Evolutionary conservation across 2,888 invertebrate genomes (phyloP), one percentile per base, ranked within the genome.

Genomic region (Lepeophtheirus nordmannii): DNA sequence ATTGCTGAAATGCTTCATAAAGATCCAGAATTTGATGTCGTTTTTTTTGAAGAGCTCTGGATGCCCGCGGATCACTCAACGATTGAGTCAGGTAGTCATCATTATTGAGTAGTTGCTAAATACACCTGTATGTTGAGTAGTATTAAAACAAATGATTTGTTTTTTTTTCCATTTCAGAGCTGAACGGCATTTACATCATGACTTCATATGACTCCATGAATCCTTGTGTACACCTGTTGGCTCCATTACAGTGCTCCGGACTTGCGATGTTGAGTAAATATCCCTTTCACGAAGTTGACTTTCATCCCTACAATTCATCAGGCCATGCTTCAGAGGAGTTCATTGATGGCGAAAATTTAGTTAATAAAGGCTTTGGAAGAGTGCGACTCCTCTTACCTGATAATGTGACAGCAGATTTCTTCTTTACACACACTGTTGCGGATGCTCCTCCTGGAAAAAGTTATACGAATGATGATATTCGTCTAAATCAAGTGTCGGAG

Each of bases 401-500:
- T 22, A 46, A 46, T 30, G 11, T 60, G 39, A 66, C 17, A 10
- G 41, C 58, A n/a, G 66, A 66, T 22, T 17, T 66, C 11, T 66
- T 60, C 41, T 38, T 66, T 23, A 66, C 66, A 9, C 66, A 66
- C 60, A 66, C 66, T 22, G 46, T 58, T 10, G 66, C 66, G 2
- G 63, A 63, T 23, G 46, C 63, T 10, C 46, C 41, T 23, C 53
- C 56, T 10, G 20, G 37, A 10, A 40, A 63, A 17, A 53, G 56
- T 22, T 63, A 63, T 30, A 46, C 41, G 22, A 63, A 63, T 23
- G 20, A 20, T 5, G 41, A 63, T 22, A 30, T 30, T 23, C 63
- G 63, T 22, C 20, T 63, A 12, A 10, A 53, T 30, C 63, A 63
- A 23, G 56, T 63, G 1, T 14, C 12, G n/a, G 63, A 63, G 23